phyloP scores from a whole-genome alignment of 2,888 invertebrate genomes.

The Epinotia demarniana region DNA sequence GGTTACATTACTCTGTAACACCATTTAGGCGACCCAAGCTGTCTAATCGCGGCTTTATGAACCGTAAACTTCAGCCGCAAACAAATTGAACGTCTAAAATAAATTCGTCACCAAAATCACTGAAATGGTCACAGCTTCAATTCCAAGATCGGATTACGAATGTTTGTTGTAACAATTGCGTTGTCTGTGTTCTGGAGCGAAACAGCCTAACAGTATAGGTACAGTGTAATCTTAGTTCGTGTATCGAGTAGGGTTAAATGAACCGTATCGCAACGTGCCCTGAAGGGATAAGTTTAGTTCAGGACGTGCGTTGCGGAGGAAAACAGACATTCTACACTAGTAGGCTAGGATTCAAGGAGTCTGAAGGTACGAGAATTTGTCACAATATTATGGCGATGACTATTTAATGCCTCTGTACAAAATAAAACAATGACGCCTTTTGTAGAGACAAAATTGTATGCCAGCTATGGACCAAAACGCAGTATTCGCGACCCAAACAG shows the following conservation, averaged over 20 bases:
- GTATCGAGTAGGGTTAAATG: not conserved
- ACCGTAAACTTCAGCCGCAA: too few relatives aligned
- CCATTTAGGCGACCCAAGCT: too few relatives aligned
- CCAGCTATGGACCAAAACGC: too few relatives aligned
- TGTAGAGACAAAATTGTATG: too few relatives aligned
- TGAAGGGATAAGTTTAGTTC: constrained; percentile 6
- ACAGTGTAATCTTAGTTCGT: not conserved
- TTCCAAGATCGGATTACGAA: constrained; percentile 10
- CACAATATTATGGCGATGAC: too few relatives aligned
- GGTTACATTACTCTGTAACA: too few relatives aligned
- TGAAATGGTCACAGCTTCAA: not conserved
- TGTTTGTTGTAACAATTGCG: constrained; percentile 13
- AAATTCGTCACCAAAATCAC: not conserved
- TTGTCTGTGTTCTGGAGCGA: not conserved
- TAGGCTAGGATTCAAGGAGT: not conserved
- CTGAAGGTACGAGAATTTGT: too few relatives aligned
- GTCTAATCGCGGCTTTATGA: too few relatives aligned
- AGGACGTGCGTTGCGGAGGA: not conserved
- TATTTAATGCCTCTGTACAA: too few relatives aligned
- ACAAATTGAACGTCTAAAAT: too few relatives aligned
- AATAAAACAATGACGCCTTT: too few relatives aligned
- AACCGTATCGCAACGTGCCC: not conserved
- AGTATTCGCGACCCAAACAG: too few relatives aligned
- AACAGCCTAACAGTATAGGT: not conserved
- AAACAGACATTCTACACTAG: not conserved